These are phyloP conservation scores for Leptinotarsa peninsularis DNA, from an alignment of 2,888 invertebrate species.

Conservation along the genomic window DNA sequence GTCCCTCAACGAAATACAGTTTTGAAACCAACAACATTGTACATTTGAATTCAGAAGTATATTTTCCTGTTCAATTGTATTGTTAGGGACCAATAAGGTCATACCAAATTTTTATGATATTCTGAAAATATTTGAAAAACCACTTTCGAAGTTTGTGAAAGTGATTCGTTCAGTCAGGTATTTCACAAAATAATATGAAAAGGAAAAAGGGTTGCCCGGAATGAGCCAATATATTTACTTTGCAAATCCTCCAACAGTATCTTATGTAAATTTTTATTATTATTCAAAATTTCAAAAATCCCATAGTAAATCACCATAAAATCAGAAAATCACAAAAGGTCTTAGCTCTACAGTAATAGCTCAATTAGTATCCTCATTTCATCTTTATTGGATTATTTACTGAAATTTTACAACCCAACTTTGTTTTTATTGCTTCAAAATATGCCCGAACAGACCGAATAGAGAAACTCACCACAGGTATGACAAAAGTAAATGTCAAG, in stretches of 20 bases:
- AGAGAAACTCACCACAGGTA: slow-evolving; percentile 35
- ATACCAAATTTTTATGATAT: no score
- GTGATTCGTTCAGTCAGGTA: no score
- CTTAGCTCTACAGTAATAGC: background rate
- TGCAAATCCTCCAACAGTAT: background rate
- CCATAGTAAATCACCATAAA: slow-evolving; percentile 20
- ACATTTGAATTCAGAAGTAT: no score
- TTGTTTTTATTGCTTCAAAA: slow-evolving; percentile 28
- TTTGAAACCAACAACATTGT: no score
- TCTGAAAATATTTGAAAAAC: no score
- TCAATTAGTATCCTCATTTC: slow-evolving; percentile 16
- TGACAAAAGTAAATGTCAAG: slow-evolving; percentile 30
- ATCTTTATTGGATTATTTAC: slow-evolving; percentile 20
- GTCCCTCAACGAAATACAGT: no score
- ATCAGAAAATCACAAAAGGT: background rate
- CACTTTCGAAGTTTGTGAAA: no score
- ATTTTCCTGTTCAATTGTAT: no score
- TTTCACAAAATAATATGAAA: background rate
- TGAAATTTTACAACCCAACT: slow-evolving; percentile 19
- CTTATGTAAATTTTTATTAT: background rate
- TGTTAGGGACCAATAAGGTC: no score
- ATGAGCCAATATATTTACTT: background rate
- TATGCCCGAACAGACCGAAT: slow-evolving; percentile 20
- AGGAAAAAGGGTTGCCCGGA: background rate
- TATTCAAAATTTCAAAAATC: background rate